These are phyloP conservation scores for Lanius collurio DNA, from an alignment of 2,113 vertebrate genomes.

Conservation along the genomic window DNA sequence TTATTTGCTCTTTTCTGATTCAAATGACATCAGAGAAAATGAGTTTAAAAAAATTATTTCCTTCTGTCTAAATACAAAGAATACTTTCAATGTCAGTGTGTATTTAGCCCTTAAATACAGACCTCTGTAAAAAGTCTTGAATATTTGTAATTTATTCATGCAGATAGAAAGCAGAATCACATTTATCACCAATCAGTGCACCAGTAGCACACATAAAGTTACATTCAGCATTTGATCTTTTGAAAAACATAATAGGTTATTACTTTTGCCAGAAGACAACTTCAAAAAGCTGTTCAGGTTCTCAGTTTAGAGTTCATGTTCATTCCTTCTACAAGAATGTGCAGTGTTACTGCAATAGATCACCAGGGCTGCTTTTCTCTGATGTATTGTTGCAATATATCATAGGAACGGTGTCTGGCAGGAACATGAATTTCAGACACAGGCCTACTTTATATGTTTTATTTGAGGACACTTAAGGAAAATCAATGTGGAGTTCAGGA, in stretches of 20 bases:
- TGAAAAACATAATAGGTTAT: background rate
- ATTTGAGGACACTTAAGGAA: constrained; percentile 62
- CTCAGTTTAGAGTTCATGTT: constrained; percentile 24
- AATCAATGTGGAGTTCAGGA: constrained; percentile 55
- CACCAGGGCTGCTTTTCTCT: constrained; percentile 21
- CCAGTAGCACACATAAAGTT: background rate
- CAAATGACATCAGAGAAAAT: background rate
- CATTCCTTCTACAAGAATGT: constrained; percentile 20
- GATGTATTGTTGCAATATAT: constrained; percentile 67
- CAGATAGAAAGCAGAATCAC: background rate
- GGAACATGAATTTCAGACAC: constrained; percentile 58
- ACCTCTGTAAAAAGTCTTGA: background rate
- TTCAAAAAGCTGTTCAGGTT: constrained; percentile 39
- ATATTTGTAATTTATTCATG: background rate
- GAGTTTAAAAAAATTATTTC: background rate
- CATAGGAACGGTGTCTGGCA: constrained; percentile 48
- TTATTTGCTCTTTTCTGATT: background rate
- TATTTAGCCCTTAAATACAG: background rate
- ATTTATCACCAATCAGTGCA: background rate
- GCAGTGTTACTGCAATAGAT: constrained; percentile 44
- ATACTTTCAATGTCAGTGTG: background rate
- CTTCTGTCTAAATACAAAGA: background rate
- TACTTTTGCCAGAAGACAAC: background rate
- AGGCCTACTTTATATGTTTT: constrained; percentile 48
- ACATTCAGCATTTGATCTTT: background rate